Evolutionary conservation across 2,797 vertebrate species (phyloP), one percentile per base, ranked within the genome.

Genomic region (Trachurus trachurus): DNA sequence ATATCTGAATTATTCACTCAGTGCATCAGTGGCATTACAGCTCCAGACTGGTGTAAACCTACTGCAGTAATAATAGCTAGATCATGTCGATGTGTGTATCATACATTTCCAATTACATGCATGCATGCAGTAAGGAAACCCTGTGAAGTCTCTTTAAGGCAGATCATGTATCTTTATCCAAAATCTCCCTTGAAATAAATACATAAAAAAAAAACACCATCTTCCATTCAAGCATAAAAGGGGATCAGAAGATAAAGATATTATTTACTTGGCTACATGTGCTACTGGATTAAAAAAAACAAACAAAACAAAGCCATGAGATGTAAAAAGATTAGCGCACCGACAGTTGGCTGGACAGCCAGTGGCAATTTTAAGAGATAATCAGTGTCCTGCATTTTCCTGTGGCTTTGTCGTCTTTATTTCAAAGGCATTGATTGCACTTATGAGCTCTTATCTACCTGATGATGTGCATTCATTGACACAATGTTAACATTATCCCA

Each of bases 361-460:
- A 68, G 34, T 44, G 64, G 85, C 76, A 86, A 65, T 84, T 87
- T 78, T 68, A 42, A 34, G 63, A 85, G 76, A 90, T 90, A 91
- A 93, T 90, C 77, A 87, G 66, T 21, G 39, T 74, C 82, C 71
- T 77, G 70, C 58, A 50, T 78, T 80, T 85, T 83, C 47, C 68
- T 57, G 74, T 50, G 8, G 78, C 75, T 85, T 83, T 87, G 70
- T 87, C 78, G 65, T 86, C 71, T 78, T 84, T 84, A 82, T 87
- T 91, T 91, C 85, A 90, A 89, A 92, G 78, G 72, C 76, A 81
- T 79, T 89, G 88, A 90, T 93, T 93, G 85, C 83, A 88, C 74
- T 91, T 74, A 62, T 44, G 62, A 76, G 66, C 84, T 70, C 65
- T 86, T 85, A 77, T 91, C 82, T 81, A 76, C 69, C 49, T 78